Percentiles rank a stretch among this genome's conserved stretches.
Conservation (phyloP, 2,888 invertebrate genomes). For the Napeogenes sylphis region DNA sequence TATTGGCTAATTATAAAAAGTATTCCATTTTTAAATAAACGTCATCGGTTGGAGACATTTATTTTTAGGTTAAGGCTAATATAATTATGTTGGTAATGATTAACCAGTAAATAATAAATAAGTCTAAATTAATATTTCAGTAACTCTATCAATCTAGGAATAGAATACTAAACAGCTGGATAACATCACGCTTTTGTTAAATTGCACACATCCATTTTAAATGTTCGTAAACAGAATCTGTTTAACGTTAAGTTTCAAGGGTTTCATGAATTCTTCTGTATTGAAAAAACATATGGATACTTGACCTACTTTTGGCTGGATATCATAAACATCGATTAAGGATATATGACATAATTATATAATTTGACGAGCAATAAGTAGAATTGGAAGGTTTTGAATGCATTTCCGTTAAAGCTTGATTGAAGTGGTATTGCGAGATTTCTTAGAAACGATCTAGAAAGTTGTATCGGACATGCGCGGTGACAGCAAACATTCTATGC, state of each 20-base stretch:
- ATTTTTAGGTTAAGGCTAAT: neutral
- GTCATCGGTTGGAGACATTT: neutral
- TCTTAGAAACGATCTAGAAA: conserved; percentile 43
- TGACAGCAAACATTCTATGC: conserved; percentile 11
- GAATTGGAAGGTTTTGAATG: neutral
- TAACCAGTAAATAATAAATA: neutral
- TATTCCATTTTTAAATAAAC: no score
- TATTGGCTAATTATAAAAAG: neutral
- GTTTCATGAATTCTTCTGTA: neutral
- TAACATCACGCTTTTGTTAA: conserved; percentile 7
- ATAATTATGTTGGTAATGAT: conserved; percentile 4
- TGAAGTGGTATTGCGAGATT: neutral
- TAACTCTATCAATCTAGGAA: conserved; percentile 7
- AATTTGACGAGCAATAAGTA: no score
- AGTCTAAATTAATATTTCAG: neutral
- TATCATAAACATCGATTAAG: no score
- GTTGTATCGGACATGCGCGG: conserved; percentile 40
- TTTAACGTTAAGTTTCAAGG: neutral
- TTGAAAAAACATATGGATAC: neutral
- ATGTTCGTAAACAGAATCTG: neutral
- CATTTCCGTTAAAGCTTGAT: conserved; percentile 1
- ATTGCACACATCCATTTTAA: neutral
- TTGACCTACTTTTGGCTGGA: neutral
- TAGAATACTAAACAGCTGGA: conserved; percentile 13
- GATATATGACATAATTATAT: no score